Conservation (phyloP, 2,797 vertebrate genomes). For the Lepidocolaptes lacrymiger region DNA sequence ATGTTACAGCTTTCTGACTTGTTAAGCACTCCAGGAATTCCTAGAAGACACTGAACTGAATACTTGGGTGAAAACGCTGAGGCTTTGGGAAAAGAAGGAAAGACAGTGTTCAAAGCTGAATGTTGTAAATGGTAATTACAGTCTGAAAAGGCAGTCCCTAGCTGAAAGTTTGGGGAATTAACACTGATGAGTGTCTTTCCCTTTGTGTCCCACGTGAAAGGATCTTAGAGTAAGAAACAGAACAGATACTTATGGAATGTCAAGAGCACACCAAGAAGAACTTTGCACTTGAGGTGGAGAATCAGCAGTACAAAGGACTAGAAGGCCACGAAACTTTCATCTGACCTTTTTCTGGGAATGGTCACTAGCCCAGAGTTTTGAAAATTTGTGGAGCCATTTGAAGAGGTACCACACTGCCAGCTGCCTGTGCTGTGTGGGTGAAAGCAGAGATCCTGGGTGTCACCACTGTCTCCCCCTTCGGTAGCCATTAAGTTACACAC, state of each 20-base stretch:
- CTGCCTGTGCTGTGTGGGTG: not conserved
- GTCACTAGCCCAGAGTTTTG: not conserved
- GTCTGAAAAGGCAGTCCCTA: not conserved
- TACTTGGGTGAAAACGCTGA: not conserved
- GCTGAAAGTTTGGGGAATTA: not conserved
- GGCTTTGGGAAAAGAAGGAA: not conserved
- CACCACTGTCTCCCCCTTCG: not conserved
- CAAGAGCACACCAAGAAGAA: not conserved
- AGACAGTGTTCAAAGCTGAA: not conserved
- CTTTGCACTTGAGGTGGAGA: not conserved
- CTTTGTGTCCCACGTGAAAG: not conserved
- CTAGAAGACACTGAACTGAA: not conserved
- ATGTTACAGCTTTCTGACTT: not conserved
- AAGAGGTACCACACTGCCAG: not conserved
- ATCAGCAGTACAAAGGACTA: not conserved
- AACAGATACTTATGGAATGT: not conserved
- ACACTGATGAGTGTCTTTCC: not conserved
- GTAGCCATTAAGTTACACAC: not conserved
- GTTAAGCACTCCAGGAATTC: not conserved
- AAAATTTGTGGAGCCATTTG: not conserved
- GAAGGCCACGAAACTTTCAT: not conserved
- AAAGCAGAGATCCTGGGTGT: not conserved
- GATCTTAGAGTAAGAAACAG: not conserved
- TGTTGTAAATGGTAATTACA: not conserved
- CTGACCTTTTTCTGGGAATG: not conserved